Percentiles rank a stretch among this genome's conserved stretches.
Conservation (phyloP, 1,140 invertebrate species). For the Drosophila virilis region DNA sequence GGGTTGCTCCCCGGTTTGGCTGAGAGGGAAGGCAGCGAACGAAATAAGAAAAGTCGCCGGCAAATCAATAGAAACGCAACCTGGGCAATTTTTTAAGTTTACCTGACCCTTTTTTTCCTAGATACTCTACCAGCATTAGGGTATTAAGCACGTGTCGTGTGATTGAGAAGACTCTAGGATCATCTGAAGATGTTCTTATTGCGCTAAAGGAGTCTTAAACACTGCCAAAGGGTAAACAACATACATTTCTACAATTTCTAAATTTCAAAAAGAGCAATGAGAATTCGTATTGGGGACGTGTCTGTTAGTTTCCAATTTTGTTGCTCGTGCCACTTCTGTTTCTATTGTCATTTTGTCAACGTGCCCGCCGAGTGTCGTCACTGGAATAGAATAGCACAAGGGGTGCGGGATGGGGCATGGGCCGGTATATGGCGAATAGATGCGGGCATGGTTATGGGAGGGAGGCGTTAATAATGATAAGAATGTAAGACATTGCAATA, state of each 20-base stretch:
- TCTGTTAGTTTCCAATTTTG: slow-evolving; percentile 15
- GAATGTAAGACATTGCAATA: slow-evolving; percentile 77
- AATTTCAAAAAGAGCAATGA: slow-evolving; percentile 7
- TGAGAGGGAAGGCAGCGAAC: background rate
- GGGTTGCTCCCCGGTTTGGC: background rate
- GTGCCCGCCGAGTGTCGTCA: slow-evolving; percentile 72
- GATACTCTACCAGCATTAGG: background rate
- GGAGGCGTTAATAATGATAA: slow-evolving; percentile 71
- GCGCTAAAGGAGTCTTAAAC: no score
- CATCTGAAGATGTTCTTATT: no score
- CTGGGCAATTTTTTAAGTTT: slow-evolving; percentile 53
- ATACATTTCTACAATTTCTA: no score
- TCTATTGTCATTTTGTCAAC: slow-evolving; percentile 79
- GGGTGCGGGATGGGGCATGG: slow-evolving; percentile 3
- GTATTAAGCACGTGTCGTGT: no score
- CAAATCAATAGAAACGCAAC: slow-evolving; percentile 71
- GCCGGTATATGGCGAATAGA: slow-evolving; percentile 5
- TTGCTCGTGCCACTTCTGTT: slow-evolving; percentile 25
- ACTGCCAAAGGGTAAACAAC: no score
- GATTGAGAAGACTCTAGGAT: no score
- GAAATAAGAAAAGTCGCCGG: slow-evolving; percentile 32
- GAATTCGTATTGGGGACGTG: background rate
- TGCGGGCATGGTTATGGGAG: slow-evolving; percentile 1
- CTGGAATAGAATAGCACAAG: slow-evolving; percentile 41
- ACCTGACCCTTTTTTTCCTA: slow-evolving; percentile 16